A percentile compares a stretch with the other conserved stretches of the same genome.
Conservation (phyloP, 2,888 invertebrate genomes). For the Diabrotica balteata region DNA sequence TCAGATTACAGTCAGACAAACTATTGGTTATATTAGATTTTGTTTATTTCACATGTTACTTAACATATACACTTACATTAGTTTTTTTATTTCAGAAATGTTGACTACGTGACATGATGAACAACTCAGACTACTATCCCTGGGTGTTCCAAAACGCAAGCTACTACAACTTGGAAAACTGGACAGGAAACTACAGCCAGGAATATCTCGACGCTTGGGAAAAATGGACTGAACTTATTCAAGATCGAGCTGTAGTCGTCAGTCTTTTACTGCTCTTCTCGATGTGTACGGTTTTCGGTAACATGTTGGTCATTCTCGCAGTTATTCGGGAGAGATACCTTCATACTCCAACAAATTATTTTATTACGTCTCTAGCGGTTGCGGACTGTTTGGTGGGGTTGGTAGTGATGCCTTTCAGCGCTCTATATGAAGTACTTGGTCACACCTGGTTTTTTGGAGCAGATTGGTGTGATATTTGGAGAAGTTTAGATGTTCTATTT, state of each 20-base stretch:
- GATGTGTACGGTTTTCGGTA: slow-evolving; percentile 92
- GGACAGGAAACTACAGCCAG: slow-evolving; percentile 52
- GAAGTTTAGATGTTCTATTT: slow-evolving; percentile 94
- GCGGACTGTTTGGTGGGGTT: slow-evolving; percentile 96
- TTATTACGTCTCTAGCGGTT: slow-evolving; percentile 95
- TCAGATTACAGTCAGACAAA: too few relatives aligned
- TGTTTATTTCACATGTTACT: too few relatives aligned
- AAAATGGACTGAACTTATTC: slow-evolving; percentile 64
- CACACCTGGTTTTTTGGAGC: slow-evolving; percentile 94
- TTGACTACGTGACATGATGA: slow-evolving; percentile 39
- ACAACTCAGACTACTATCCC: slow-evolving; percentile 44
- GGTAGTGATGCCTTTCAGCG: slow-evolving; percentile 98
- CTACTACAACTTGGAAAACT: slow-evolving; percentile 41
- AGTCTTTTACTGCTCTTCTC: slow-evolving; percentile 86
- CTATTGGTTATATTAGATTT: too few relatives aligned
- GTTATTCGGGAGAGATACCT: slow-evolving; percentile 92
- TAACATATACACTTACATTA: too few relatives aligned
- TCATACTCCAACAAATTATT: slow-evolving; percentile 96
- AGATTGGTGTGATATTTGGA: slow-evolving; percentile 98
- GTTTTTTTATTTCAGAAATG: slow-evolving; percentile 44
- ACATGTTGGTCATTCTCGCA: slow-evolving; percentile 91
- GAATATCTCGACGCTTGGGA: slow-evolving; percentile 57
- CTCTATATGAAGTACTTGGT: slow-evolving; percentile 86
- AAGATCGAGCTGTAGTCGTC: slow-evolving; percentile 80
- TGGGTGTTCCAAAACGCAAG: slow-evolving; percentile 36